Base-by-base conservation (phyloP, 2,888 invertebrate genomes). In the Esperia sulphurella region DNA sequence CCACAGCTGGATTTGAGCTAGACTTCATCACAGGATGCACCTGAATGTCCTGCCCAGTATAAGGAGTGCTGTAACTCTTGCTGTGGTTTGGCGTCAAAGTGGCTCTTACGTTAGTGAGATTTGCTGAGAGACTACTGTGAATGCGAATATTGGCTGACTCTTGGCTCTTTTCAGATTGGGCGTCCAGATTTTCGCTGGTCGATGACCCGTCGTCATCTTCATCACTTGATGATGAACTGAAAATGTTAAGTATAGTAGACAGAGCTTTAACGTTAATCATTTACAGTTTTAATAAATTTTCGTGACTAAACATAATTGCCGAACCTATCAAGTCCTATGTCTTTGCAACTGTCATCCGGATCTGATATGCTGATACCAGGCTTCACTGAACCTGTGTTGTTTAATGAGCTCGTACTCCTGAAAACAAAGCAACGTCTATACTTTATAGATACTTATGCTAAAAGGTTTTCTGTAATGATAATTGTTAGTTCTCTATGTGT, bases 171-270 rank as follows among this genome's bases (percentile, higher is more conserved):
- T 86, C 87, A 0, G 84, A 83, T 28, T 76, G 78, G 0, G 84
- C 86, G 53, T 85, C 88, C 45, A 82, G 82, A 59, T 85, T 87
- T 58, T 90, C 90, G 52, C 88, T 89, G 21, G 82, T 79, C 0
- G 87, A 86, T 0, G 89, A 88, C 1, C 90, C 92, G 46, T 90
- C 91, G 58, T 92, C 92, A 46, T 91, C 92, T 50, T 93, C 93
- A 41, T 94, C 94, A 63, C 94, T 94, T 48, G 94, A 94, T 48
- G 94, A 94, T 74, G 81, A 95, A 85, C 84, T 95, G 92, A 61
- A 91, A 52, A 21, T 3, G 2, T 21, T 21, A 21, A 21, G 5
- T 5, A 21, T 21, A 21, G 21, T 5, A 21, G 21, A 3, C 5
- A 5, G 21, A 21, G 21, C 2, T 21, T 21, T 21, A 21, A 21